These are phyloP conservation scores for Pelecanus crispus DNA, from an alignment of 2,113 vertebrate species.

Conservation along the genomic window DNA sequence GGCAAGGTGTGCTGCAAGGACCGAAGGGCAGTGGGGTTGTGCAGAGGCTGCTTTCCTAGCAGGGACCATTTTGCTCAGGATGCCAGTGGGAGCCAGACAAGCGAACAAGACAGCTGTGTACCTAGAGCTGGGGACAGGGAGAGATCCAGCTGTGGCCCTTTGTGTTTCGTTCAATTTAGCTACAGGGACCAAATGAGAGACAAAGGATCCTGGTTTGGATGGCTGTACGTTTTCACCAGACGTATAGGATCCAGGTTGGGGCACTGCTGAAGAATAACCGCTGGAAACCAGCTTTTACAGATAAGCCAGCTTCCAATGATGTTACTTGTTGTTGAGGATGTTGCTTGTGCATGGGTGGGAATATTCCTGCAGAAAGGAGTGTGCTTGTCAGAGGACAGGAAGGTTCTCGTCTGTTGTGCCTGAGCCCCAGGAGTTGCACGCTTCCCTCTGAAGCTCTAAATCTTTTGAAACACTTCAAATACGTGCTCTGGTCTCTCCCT, in stretches of 20 bases:
- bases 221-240: neutral
- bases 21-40: neutral
- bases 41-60: neutral
- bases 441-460: neutral
- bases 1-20: neutral
- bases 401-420: neutral
- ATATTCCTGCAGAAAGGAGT: neutral
- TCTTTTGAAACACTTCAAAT: neutral
- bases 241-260: neutral
- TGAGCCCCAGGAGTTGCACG: accelerated
- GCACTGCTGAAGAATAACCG: neutral
- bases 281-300: neutral
- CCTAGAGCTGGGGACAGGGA: neutral
- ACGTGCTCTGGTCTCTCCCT: neutral
- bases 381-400: neutral
- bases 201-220: neutral
- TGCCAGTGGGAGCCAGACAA: neutral
- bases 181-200: accelerated
- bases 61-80: neutral
- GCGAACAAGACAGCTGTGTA: neutral
- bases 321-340: accelerated
- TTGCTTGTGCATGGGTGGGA: neutral
- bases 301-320: neutral
- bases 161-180: neutral
- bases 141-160: too few relatives aligned